Evolutionary conservation across 2,888 invertebrate genomes (phyloP).

Genomic region (Dusona sp.): DNA sequence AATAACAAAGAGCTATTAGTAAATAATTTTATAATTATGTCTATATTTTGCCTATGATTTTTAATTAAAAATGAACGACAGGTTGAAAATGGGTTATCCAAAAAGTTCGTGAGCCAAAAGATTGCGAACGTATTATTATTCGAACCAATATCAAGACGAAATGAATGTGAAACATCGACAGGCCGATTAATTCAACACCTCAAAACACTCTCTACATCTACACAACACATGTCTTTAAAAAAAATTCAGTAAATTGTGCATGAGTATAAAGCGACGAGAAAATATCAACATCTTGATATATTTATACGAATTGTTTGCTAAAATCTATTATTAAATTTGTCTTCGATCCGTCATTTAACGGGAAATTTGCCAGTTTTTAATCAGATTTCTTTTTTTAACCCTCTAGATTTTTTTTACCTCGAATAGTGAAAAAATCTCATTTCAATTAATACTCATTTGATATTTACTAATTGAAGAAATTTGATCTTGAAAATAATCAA

Average conservation of each 20-base stretch:
- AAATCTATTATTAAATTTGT: not conserved
- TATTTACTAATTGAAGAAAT: not conserved
- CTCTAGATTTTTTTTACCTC: no score
- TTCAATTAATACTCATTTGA: not conserved
- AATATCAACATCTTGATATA: not conserved
- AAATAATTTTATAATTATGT: not conserved
- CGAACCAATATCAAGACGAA: slow-evolving; percentile 25
- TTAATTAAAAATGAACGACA: not conserved
- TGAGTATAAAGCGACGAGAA: slow-evolving; percentile 2
- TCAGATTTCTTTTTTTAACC: not conserved
- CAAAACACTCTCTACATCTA: slow-evolving; percentile 51
- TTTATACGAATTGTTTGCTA: slow-evolving; percentile 13
- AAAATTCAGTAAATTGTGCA: slow-evolving; percentile 15
- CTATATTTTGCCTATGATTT: not conserved
- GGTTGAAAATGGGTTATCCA: slow-evolving; percentile 55
- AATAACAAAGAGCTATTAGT: not conserved
- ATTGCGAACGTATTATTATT: slow-evolving; percentile 41
- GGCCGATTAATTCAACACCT: slow-evolving; percentile 43
- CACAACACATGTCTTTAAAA: slow-evolving; percentile 38
- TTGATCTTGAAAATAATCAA: not conserved
- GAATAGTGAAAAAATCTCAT: not conserved
- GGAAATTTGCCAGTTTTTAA: not conserved
- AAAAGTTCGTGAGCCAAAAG: slow-evolving; percentile 3
- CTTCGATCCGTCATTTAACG: not conserved
- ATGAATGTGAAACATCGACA: slow-evolving; percentile 11